Base-by-base conservation (phyloP, 1,140 invertebrate species). In the Hyles euphorbiae region DNA sequence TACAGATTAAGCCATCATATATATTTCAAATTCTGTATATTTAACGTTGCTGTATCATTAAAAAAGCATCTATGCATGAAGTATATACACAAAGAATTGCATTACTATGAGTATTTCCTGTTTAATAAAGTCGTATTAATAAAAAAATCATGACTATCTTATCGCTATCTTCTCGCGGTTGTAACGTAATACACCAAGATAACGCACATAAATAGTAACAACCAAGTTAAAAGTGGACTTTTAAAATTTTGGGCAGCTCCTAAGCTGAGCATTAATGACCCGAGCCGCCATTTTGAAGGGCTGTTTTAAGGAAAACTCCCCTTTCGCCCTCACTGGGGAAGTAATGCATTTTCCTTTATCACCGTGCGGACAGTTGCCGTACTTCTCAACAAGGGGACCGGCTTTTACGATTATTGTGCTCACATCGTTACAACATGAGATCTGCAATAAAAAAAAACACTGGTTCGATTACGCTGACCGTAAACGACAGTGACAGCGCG, bases 301-400 rank as follows among this genome's bases (percentile, higher is more conserved):
- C 68, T 72, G 74, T 74, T 81, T 78, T 71, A 75, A 78, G 76
- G 72, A 82, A 83, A 81, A 71, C 72, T 69, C 73, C 75, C 74
- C 70, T 57, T 60, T 73, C 72, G 66, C 70, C 67, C 73, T 75
- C 71, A 65, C 62, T 63, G 63, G 78, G 82, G 85, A 88, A 79
- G 82, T 81, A 85, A 88, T 87, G 85, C 85, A 83, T 88, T 88
- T 85, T 80, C 79, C 74, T 87, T 87, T 86, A 85, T 87, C 76
- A 72, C 75, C 68, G 61, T 63, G 80, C 72, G 76, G 83, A 85
- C 81, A 83, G 81, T 83, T 81, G 74, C 70, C 69, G 74, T 82
- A 77, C 72, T 83, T 78, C 72, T 79, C 72, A 68, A 75, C 67
- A 72, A 78, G 78, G 79, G 81, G 77, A 68, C 63, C 64, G 67